Conservation (phyloP, 1,140 invertebrate genomes). For the Pemphigus obesinymphae region DNA sequence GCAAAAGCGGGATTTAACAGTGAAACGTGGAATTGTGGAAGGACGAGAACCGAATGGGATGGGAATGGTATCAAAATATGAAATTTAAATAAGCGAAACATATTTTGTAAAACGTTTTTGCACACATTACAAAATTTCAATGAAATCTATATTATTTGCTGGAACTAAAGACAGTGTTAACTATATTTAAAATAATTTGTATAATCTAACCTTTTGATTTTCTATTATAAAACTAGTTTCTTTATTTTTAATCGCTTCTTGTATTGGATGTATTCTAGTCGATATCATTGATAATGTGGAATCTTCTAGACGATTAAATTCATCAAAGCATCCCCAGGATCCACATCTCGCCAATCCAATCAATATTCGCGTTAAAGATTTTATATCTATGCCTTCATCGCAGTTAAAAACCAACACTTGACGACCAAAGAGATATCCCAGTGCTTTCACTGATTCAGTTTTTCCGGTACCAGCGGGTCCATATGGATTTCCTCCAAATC, state of each 20-base stretch:
- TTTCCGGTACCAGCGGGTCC: conserved; percentile 98
- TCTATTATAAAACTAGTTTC: conserved; percentile 60
- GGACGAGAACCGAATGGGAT: too few species aligned
- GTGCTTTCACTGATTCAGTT: conserved; percentile 94
- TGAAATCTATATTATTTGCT: too few species aligned
- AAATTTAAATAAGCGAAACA: too few species aligned
- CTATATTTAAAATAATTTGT: too few species aligned
- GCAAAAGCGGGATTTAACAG: too few species aligned
- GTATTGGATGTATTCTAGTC: conserved; percentile 82
- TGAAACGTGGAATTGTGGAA: too few species aligned
- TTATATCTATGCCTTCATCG: conserved; percentile 93
- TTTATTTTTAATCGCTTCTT: conserved; percentile 73
- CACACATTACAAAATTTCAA: too few species aligned
- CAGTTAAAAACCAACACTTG: conserved; percentile 97
- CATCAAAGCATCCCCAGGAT: conserved; percentile 98
- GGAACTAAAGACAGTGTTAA: too few species aligned
- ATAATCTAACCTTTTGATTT: conserved; percentile 66
- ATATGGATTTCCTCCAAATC: conserved; percentile 96
- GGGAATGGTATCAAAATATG: too few species aligned
- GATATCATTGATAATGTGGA: conserved; percentile 87
- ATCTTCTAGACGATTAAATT: conserved; percentile 93
- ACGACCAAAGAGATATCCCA: conserved; percentile 82
- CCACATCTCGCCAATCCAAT: conserved; percentile 88
- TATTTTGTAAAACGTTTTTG: too few species aligned
- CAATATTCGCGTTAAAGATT: conserved; percentile 88